Conservation (phyloP, 2,797 vertebrate genomes). For the Enteromius argenteus region DNA sequence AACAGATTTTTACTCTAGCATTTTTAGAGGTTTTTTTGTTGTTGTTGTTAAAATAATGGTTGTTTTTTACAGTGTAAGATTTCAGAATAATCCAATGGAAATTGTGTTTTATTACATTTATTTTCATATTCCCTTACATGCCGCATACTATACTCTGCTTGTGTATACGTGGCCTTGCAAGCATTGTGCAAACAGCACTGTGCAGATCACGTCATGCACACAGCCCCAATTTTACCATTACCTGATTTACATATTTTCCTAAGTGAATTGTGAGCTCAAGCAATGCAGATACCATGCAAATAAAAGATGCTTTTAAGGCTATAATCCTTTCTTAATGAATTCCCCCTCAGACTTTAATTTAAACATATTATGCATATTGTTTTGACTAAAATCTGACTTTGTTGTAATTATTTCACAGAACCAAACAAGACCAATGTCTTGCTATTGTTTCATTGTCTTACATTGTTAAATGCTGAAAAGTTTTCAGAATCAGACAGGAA, state of each 20-base stretch:
- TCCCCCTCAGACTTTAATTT: constrained; percentile 7
- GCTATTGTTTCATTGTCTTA: background rate
- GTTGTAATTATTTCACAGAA: constrained; percentile 20
- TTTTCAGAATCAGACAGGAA: background rate
- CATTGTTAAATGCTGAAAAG: background rate
- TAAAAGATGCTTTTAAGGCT: background rate
- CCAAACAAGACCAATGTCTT: background rate
- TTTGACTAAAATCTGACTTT: constrained; percentile 35
- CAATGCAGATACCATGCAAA: constrained; percentile 8
- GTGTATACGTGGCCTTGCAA: background rate
- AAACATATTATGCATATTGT: constrained; percentile 43
- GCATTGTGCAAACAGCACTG: background rate
- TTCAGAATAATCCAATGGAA: no score
- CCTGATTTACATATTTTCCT: background rate
- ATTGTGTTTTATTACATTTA: no score
- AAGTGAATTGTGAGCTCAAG: constrained; percentile 1
- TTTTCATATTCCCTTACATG: no score
- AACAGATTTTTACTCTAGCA: no score
- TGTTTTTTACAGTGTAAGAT: no score
- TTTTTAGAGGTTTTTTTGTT: no score
- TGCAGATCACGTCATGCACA: background rate
- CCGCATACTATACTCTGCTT: no score
- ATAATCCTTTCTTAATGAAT: constrained; percentile 15
- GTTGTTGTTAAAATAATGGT: no score
- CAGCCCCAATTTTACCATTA: background rate